Conservation (phyloP, 1,140 invertebrate species). For the Orius insidiosus region DNA sequence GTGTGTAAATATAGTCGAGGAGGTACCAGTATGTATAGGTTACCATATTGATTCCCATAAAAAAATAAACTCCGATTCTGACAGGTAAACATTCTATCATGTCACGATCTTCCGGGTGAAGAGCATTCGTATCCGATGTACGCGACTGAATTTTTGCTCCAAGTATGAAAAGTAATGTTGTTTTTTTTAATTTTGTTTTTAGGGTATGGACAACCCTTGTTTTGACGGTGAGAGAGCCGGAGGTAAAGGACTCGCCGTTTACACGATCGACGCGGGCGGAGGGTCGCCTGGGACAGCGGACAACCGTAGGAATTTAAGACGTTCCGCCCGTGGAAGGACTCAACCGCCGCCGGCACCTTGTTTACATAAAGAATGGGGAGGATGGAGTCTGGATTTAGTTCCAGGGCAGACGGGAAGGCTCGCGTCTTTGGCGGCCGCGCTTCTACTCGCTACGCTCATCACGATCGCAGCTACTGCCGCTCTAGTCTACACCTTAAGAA, state of each 20-base stretch:
- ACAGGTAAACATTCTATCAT: too few species aligned
- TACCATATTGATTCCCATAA: too few species aligned
- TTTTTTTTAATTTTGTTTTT: background rate
- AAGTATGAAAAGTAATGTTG: too few species aligned
- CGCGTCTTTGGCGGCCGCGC: slow-evolving; percentile 1
- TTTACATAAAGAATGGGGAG: background rate
- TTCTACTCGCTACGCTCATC: slow-evolving; percentile 5
- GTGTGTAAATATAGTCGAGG: too few species aligned
- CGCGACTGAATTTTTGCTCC: too few species aligned
- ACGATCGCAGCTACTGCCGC: slow-evolving; percentile 2
- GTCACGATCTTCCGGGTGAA: too few species aligned
- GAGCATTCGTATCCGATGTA: too few species aligned
- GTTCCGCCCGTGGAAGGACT: background rate
- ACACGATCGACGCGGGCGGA: slow-evolving; percentile 3
- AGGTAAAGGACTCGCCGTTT: background rate
- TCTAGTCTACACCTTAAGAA: slow-evolving; percentile 10
- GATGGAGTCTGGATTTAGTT: background rate
- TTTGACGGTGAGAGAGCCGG: slow-evolving; percentile 1
- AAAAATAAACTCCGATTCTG: too few species aligned
- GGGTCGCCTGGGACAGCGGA: background rate
- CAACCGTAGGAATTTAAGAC: background rate
- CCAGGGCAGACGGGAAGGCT: background rate
- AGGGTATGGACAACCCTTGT: slow-evolving; percentile 9
- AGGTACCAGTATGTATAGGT: too few species aligned
- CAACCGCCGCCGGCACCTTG: background rate